Evolutionary conservation across 2,113 vertebrate species (phyloP).

Genomic region (Hypanus sabinus): DNA sequence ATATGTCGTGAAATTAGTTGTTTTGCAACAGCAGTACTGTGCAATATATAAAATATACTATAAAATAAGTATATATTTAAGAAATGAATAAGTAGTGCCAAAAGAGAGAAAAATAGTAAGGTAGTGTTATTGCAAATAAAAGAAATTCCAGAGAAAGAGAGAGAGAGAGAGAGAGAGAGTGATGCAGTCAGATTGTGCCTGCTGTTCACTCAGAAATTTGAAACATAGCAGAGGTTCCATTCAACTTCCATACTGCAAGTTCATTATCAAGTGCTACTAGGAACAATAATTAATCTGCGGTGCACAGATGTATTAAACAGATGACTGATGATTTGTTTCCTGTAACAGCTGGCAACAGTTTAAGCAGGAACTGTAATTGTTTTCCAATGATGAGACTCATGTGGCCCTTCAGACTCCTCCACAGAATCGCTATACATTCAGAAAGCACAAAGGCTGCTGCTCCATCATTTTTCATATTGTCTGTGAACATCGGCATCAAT

Average conservation of each 20-base stretch:
- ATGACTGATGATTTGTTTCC: neutral
- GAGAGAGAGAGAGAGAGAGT: too few relatives aligned
- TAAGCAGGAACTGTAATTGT: neutral
- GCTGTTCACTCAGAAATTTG: neutral
- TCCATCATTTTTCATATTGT: neutral
- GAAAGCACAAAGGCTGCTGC: neutral
- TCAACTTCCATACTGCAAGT: neutral
- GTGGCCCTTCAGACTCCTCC: neutral
- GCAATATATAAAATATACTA: too few relatives aligned
- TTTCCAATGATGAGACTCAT: neutral
- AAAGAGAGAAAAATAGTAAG: too few relatives aligned
- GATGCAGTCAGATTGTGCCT: neutral
- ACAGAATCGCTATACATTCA: neutral
- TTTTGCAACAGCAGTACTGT: too few relatives aligned
- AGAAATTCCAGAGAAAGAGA: neutral
- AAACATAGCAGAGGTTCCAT: neutral
- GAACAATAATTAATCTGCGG: neutral
- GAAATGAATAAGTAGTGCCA: too few relatives aligned
- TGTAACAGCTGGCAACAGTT: neutral
- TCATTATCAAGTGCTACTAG: neutral
- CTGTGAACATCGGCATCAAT: neutral
- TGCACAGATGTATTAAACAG: conserved; percentile 1
- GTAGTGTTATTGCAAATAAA: neutral
- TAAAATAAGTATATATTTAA: too few relatives aligned
- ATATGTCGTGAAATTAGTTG: too few relatives aligned